A percentile compares a stretch with the other conserved stretches of the same genome.
These are phyloP conservation scores for Alcedo quadribrachys DNA, from an alignment of 2,797 vertebrate genomes.

Conservation along the genomic window DNA sequence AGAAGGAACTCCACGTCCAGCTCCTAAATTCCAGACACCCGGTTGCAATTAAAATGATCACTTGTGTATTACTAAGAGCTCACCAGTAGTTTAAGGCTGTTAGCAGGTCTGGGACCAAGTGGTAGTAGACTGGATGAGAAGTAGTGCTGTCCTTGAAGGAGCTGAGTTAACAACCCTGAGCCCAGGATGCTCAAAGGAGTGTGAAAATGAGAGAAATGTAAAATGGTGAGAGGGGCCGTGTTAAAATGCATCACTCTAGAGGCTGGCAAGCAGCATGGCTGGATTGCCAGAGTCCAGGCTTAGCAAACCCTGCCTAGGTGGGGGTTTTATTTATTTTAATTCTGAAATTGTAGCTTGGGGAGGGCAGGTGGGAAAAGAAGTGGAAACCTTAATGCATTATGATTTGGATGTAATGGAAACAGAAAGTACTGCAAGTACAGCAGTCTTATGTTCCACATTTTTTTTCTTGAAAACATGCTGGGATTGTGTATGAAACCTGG, in stretches of 20 bases:
- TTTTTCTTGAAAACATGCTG: neutral
- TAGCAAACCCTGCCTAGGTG: neutral
- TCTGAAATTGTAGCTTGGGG: neutral
- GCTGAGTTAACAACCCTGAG: conserved; percentile 11
- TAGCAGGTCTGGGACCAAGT: neutral
- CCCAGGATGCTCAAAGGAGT: conserved; percentile 2
- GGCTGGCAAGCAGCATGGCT: neutral
- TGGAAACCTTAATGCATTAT: neutral
- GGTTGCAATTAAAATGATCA: conserved; percentile 45
- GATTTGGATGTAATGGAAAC: neutral
- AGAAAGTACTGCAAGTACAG: neutral
- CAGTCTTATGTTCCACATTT: neutral
- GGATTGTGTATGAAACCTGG: neutral
- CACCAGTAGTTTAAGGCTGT: neutral
- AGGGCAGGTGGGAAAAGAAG: neutral
- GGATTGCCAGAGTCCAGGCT: neutral
- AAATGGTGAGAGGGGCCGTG: neutral
- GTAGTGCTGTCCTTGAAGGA: conserved; percentile 12
- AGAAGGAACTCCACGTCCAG: neutral
- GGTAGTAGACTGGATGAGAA: neutral
- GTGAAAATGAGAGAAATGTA: conserved; percentile 15
- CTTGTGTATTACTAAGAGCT: conserved; percentile 39
- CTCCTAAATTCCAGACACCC: conserved; percentile 19
- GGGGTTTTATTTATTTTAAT: neutral
- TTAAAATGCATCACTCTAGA: neutral